These are phyloP conservation scores for Sebastiscus tertius DNA, from an alignment of 2,797 vertebrate genomes.

Conservation along the genomic window DNA sequence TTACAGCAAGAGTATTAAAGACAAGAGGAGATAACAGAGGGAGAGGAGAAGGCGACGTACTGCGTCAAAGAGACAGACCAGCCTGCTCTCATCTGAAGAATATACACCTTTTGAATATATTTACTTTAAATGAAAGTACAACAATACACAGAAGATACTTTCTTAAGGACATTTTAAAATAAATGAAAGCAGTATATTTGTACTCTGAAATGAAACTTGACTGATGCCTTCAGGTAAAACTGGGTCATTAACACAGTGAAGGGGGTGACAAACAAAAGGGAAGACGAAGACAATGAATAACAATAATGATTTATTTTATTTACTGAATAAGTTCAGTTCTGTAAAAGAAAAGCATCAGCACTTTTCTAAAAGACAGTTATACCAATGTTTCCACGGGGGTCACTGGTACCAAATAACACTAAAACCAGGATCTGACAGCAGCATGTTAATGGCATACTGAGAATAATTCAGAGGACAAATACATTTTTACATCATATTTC, in stretches of 20 bases:
- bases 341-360: no score
- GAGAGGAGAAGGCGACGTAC: not conserved
- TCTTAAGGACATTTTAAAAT: not conserved
- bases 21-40: not conserved
- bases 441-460: not conserved
- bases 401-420: no score
- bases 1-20: not conserved
- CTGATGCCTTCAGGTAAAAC: not conserved
- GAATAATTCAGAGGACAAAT: not conserved
- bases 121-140: not conserved
- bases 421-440: not conserved
- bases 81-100: not conserved
- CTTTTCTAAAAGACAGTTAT: no score
- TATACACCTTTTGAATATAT: not conserved
- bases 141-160: not conserved
- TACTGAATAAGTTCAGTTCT: not conserved
- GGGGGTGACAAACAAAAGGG: not conserved
- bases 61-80: not conserved
- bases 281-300: not conserved
- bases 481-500: not conserved
- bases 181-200: not conserved
- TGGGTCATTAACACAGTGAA: not conserved
- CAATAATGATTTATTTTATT: no score
- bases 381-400: no score
- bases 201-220: not conserved